Evolutionary conservation across 2,113 vertebrate species (phyloP).

Genomic region (Barnardius zonarius): DNA sequence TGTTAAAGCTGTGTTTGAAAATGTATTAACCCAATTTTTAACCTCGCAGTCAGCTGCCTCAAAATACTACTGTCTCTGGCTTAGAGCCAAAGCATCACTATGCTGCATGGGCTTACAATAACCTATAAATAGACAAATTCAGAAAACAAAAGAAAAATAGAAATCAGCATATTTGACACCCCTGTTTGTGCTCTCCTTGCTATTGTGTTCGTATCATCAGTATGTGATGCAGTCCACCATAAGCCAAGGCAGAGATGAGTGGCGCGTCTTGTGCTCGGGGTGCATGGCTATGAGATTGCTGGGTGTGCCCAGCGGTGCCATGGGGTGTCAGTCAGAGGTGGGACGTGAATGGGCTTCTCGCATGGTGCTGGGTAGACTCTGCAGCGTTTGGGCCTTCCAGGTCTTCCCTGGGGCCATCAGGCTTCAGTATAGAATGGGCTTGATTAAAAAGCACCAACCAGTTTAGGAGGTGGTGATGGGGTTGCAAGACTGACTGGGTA

Average conservation of each 20-base stretch:
- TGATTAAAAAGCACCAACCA: neutral
- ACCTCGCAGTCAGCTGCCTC: neutral
- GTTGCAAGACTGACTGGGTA: constrained; percentile 23
- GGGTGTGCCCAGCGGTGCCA: constrained; percentile 1
- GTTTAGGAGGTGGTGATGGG: neutral
- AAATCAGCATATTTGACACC: neutral
- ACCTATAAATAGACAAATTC: neutral
- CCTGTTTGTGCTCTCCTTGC: neutral
- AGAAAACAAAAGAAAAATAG: neutral
- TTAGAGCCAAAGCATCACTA: neutral
- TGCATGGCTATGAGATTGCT: neutral
- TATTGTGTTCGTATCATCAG: neutral
- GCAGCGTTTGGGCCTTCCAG: neutral
- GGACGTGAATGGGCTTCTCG: neutral
- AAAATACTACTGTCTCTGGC: neutral
- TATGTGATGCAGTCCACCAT: neutral
- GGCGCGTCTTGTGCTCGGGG: rapidly evolving
- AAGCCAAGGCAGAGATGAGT: neutral
- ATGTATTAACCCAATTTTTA: constrained; percentile 22
- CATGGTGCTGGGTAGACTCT: rapidly evolving
- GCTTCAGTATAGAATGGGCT: neutral
- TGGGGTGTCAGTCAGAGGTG: neutral
- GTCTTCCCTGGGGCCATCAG: neutral
- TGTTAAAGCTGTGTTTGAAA: constrained; percentile 17
- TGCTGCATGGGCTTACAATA: neutral